Conservation (phyloP, 2,113 vertebrate genomes). For the Cygnus atratus region DNA sequence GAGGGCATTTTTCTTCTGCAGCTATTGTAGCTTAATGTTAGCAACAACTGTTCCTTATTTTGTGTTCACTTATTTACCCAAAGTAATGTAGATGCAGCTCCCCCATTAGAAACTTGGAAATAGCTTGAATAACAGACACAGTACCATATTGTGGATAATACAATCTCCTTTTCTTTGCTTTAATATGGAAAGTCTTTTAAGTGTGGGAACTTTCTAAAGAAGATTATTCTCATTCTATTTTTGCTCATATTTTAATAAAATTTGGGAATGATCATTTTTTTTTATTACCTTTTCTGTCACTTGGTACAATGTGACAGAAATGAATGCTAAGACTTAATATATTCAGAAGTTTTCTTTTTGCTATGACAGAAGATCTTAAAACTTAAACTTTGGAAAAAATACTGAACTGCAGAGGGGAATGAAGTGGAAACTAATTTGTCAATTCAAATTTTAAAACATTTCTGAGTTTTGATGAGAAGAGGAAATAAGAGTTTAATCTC, state of each 20-base stretch:
- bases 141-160: background rate
- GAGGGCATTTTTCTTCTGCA: background rate
- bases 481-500: background rate
- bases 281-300: background rate
- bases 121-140: background rate
- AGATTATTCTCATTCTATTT: background rate
- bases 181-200: background rate
- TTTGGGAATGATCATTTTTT: background rate
- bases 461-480: background rate
- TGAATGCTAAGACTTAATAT: background rate
- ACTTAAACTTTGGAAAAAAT: background rate
- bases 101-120: background rate
- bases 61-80: background rate
- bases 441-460: background rate
- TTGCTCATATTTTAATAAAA: background rate
- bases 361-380: background rate
- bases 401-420: background rate
- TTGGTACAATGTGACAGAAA: background rate
- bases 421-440: background rate
- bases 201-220: background rate
- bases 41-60: accelerated
- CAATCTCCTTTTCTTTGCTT: background rate
- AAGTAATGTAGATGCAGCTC: accelerated
- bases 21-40: background rate
- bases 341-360: background rate